phyloP scores from a whole-genome alignment of 1,140 invertebrate species.

The Colletes gigas region DNA sequence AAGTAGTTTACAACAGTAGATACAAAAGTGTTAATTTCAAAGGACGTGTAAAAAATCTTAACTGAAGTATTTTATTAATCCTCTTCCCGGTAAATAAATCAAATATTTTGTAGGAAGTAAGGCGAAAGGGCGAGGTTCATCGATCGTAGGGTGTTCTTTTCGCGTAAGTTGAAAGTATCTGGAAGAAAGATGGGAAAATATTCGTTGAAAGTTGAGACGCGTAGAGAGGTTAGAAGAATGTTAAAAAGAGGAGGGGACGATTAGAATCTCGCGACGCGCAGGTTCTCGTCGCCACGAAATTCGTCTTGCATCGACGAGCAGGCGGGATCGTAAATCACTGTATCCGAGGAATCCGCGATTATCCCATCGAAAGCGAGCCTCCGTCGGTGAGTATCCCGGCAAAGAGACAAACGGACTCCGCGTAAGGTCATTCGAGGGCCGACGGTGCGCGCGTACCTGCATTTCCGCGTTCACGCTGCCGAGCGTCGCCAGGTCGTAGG shows the following conservation, averaged over 20 bases:
- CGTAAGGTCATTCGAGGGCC: slow-evolving; percentile 52
- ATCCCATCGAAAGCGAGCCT: slow-evolving; percentile 51
- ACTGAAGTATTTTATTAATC: too few species aligned
- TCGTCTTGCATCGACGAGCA: slow-evolving; percentile 30
- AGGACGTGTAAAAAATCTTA: too few species aligned
- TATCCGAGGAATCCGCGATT: slow-evolving; percentile 26
- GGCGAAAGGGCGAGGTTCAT: too few species aligned
- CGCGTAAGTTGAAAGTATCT: too few species aligned
- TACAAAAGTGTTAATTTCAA: too few species aligned
- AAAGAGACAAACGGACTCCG: slow-evolving; percentile 60
- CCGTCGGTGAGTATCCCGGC: slow-evolving; percentile 22
- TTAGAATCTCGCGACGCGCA: slow-evolving; percentile 33
- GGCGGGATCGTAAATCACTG: slow-evolving; percentile 32
- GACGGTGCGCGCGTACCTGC: slow-evolving; percentile 29
- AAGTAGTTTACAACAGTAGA: too few species aligned
- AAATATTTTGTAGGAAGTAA: too few species aligned
- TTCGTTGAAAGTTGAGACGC: too few species aligned
- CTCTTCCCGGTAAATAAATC: too few species aligned
- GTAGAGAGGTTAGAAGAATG: too few species aligned
- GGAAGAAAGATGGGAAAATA: too few species aligned
- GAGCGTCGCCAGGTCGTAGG: slow-evolving; percentile 59
- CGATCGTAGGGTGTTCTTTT: too few species aligned
- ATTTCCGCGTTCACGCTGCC: slow-evolving; percentile 65
- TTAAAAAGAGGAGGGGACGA: background rate
- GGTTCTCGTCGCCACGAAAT: slow-evolving; percentile 9